Percentiles rank a stretch among this genome's conserved stretches.
These are phyloP conservation scores for Nannobrachium achirus DNA, from an alignment of 2,113 vertebrate genomes.

Conservation along the genomic window DNA sequence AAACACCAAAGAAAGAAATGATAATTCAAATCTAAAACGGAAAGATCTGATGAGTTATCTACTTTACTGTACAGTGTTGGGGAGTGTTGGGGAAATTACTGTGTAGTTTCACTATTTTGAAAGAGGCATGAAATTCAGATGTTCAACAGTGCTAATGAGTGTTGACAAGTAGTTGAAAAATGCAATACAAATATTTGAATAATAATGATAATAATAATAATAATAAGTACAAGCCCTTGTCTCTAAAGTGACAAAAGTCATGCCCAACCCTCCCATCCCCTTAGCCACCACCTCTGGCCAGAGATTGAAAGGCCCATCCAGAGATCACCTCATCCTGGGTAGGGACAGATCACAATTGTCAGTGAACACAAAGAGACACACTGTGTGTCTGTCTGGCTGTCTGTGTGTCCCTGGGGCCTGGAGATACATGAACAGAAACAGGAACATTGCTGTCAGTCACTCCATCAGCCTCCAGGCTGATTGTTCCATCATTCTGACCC, in stretches of 20 bases:
- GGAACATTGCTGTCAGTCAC: conserved; percentile 36
- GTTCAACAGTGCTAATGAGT: too few species aligned
- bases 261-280: conserved; percentile 7
- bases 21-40: too few species aligned
- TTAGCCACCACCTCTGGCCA: conserved; percentile 35
- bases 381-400: conserved; percentile 49
- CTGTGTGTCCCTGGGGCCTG: conserved; percentile 34
- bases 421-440: conserved; percentile 17
- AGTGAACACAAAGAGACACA: conserved; percentile 57
- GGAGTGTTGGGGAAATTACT: not conserved
- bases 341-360: conserved; percentile 67
- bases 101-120: too few species aligned
- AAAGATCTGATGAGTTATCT: too few species aligned
- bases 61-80: not conserved
- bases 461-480: not conserved
- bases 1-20: too few species aligned
- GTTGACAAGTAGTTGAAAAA: too few species aligned
- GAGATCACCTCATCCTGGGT: conserved; percentile 52
- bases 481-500: conserved; percentile 4
- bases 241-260: not conserved
- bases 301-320: conserved; percentile 38
- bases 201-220: too few species aligned
- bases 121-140: too few species aligned
- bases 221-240: too few species aligned
- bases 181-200: too few species aligned